A percentile compares a stretch with the other conserved stretches of the same genome.
Evolutionary conservation across 1,140 invertebrate species (phyloP).

Genomic region (Ephestia elutella): DNA sequence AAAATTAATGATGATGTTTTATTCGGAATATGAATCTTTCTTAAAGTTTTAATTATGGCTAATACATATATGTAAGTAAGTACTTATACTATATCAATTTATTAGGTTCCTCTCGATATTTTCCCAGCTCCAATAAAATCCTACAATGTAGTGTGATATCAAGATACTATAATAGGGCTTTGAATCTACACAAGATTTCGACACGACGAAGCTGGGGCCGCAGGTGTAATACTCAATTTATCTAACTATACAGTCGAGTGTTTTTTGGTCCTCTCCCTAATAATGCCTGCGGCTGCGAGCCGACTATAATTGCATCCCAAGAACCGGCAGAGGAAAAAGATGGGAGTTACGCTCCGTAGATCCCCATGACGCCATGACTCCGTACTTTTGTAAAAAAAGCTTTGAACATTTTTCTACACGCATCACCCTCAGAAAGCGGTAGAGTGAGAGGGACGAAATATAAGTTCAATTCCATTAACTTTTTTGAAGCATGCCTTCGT

Average conservation of each 20-base stretch:
- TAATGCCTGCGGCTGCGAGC: constrained; percentile 31
- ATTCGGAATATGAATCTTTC: too few relatives aligned
- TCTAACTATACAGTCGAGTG: constrained; percentile 6
- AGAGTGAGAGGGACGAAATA: constrained; percentile 27
- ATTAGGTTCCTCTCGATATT: too few relatives aligned
- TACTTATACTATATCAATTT: too few relatives aligned
- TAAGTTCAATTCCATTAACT: constrained; percentile 39
- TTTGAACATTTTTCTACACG: constrained; percentile 8
- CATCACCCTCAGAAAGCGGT: constrained; percentile 23
- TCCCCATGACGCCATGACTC: constrained; percentile 47
- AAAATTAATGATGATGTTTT: too few relatives aligned
- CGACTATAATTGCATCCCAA: constrained; percentile 50
- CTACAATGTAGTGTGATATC: too few relatives aligned
- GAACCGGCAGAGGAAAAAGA: constrained; percentile 46
- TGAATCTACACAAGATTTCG: background rate
- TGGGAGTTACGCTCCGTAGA: constrained; percentile 41
- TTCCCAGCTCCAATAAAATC: too few relatives aligned
- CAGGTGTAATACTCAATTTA: constrained; percentile 20
- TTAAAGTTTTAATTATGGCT: too few relatives aligned
- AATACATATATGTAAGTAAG: too few relatives aligned
- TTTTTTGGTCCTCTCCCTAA: constrained; percentile 35
- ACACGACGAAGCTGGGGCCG: background rate
- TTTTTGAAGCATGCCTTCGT: constrained; percentile 37
- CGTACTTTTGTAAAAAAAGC: constrained; percentile 37
- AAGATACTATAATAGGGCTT: too few relatives aligned